Evolutionary conservation across 2,888 invertebrate genomes (phyloP), one percentile per base, ranked within the genome.

Genomic region (Ormyrus thymus): DNA sequence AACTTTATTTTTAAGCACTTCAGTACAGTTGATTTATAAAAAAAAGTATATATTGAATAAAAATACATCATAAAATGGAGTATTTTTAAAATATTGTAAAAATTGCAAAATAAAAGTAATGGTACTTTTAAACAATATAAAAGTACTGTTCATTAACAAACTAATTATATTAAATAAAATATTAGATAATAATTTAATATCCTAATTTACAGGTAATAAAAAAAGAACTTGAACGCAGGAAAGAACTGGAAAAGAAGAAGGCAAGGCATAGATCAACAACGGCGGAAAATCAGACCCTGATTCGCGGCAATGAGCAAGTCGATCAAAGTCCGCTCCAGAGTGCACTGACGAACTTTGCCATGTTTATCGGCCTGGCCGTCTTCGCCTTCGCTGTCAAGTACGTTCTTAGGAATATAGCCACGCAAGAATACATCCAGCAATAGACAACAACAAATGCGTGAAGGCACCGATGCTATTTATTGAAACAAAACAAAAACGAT

Each of bases 331-430:
- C 94, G 85, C 92, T 96, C 90, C 94, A 95, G 86, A 94, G 95
- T 85, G 94, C 96, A 83, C 91, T 97, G 86, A 95, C 97, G 83
- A 98, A 98, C 91, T 92, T 97, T 84, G 94, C 95, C 90, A 96
- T 98, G 84, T 92, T 98, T 81, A 92, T 97, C 84, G 96, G 97
- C 82, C 96, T 98, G 91, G 97, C 96, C 83, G 95, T 95, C 83
- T 97, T 98, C 90, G 97, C 97, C 66, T 96, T 95, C 88, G 95
- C 96, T 89, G 98, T 98, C 81, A 97, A 97, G 92, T 97, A 96
- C 92, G 97, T 98, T 83, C 92, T 97, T 90, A 94, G 94, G 89
- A 95, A 94, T 88, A 93, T 95, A 89, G 94, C 94, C 86, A 93
- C 93, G 89, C 92, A 92, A 86, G 92, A 91, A 81, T 82, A 80